phyloP scores from a whole-genome alignment of 1,140 invertebrate species.

The Lasaia peninsularis region DNA sequence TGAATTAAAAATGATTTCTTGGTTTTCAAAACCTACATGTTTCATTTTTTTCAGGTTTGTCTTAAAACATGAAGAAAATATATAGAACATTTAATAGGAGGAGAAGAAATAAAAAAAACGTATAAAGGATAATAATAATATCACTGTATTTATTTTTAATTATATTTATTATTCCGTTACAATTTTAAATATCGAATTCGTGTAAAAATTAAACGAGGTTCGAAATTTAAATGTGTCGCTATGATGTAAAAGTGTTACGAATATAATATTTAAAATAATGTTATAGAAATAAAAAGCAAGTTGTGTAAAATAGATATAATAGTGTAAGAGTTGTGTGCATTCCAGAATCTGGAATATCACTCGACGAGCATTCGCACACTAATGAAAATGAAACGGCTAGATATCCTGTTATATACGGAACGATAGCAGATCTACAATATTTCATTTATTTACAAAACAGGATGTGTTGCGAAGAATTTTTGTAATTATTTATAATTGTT shows the following conservation, averaged over 20 bases:
- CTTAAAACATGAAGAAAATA: no score
- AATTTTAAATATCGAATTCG: no score
- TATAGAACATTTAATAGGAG: no score
- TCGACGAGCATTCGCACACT: slow-evolving; percentile 1
- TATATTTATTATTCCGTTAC: no score
- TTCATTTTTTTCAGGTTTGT: background rate
- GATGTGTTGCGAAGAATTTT: background rate
- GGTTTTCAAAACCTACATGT: background rate
- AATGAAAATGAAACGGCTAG: slow-evolving; percentile 7
- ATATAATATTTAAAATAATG: background rate
- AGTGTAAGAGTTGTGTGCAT: background rate
- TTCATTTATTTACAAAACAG: background rate
- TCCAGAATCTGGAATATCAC: slow-evolving; percentile 12
- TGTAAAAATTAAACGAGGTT: no score
- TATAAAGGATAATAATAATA: no score
- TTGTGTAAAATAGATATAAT: slow-evolving; percentile 2
- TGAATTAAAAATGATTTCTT: background rate
- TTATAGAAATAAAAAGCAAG: slow-evolving; percentile 2
- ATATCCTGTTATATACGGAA: slow-evolving; percentile 5
- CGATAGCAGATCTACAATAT: slow-evolving; percentile 6
- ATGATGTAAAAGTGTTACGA: background rate
- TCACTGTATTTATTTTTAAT: no score
- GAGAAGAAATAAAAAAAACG: no score
- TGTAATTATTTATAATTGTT: background rate
- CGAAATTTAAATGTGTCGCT: background rate